These are phyloP conservation scores for Bilobella aurantiaca DNA, from an alignment of 1,140 invertebrate genomes.

Conservation along the genomic window DNA sequence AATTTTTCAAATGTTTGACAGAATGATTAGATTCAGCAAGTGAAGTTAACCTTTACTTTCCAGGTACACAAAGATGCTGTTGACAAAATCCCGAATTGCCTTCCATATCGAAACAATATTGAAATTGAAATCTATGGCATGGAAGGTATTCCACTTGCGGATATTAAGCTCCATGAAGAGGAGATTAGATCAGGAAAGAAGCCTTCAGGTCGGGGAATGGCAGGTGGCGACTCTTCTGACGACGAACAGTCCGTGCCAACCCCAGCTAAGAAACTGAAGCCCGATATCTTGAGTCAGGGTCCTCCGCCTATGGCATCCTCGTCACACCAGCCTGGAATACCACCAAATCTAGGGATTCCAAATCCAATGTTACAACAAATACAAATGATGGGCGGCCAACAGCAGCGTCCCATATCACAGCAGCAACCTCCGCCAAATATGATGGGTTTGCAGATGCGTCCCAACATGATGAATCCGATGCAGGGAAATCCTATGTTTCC, in stretches of 20 bases:
- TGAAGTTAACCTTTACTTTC: conserved; percentile 30
- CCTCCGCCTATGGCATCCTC: background rate
- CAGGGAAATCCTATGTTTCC: conserved; percentile 22
- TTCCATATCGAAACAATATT: conserved; percentile 94
- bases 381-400: background rate
- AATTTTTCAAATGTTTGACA: background rate
- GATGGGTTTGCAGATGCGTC: conserved; percentile 22
- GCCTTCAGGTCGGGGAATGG: conserved; percentile 26
- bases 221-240: conserved; percentile 43
- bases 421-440: conserved; percentile 2
- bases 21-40: background rate
- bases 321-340: conserved; percentile 5
- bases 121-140: conserved; percentile 99
- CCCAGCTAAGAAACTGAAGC: background rate
- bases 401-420: background rate
- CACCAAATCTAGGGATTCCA: conserved; percentile 8
- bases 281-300: too few relatives aligned
- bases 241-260: conserved; percentile 53
- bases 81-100: conserved; percentile 97
- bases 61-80: conserved; percentile 99
- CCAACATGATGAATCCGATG: conserved; percentile 1
- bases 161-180: conserved; percentile 87
- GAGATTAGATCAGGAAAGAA: conserved; percentile 51
- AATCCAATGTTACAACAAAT: background rate
- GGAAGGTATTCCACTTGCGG: conserved; percentile 96